Evolutionary conservation across 1,140 invertebrate genomes (phyloP), one percentile per base, ranked within the genome.

Genomic region (Homarus americanus): DNA sequence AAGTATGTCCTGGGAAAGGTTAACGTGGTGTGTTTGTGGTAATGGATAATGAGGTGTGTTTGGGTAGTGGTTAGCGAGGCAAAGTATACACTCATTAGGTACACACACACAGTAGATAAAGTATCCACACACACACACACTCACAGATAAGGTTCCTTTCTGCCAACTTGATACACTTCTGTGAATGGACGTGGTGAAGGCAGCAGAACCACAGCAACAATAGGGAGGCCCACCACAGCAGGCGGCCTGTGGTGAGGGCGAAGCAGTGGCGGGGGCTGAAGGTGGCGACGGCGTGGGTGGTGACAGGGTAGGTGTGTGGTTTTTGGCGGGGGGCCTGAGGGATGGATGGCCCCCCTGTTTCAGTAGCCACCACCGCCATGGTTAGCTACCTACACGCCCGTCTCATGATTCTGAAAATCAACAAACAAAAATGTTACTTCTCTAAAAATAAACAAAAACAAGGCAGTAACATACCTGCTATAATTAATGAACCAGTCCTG

Each of bases 331-430:
- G 40, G 7, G n/a, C 53, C 63, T 7, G 34, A 10, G 40, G 66
- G 28, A 63, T 63, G 32, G 66, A 49, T n/a, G 83, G 66, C 7
- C 28, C 40, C 83, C 69, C 41, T n/a, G 9, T 36, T 32, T 36
- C 44, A 44, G 66, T 75, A 49, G 40, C 58, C 38, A 40, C n/a
- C n/a, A n/a, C 58, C 66, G 32, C 38, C 83, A 41, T 58, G 53
- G n/a, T n/a, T n/a, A n/a, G 69, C 83, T 85, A 75, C 69, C 83
- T 85, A 34, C 44, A 69, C 69, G 40, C 83, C 41, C 49, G 36
- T 12, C 0, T 38, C 69, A 49, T 49, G 24, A 75, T 34, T 53
- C 83, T 85, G 83, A 4, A 72, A 49, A n/a, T n/a, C n/a, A n/a
- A n/a, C n/a, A n/a, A n/a, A n/a, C n/a, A n/a, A n/a, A n/a, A n/a